Base-by-base conservation (phyloP, 2,113 vertebrate species). In the Gambusia affinis region DNA sequence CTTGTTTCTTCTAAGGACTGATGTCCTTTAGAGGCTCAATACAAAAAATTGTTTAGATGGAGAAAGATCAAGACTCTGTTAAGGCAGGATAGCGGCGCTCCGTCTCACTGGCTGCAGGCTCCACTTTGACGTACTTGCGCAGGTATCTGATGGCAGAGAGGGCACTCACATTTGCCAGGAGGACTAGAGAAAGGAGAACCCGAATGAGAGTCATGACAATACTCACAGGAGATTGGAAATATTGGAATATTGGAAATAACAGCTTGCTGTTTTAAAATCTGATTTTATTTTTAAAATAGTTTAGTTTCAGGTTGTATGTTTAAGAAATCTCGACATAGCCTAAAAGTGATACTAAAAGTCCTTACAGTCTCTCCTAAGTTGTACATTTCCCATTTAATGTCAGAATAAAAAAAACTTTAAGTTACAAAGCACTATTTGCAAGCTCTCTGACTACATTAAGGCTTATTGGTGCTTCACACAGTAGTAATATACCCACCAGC, bases 121-220 rank as follows among this genome's bases (percentile, higher is more conserved):
- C 89, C 14, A 73, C 78, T 70, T 81, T 87, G 60, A 90, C 82
- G 61, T 95, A 95, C 85, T 91, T 91, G 19, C 98, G 94, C 91
- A 98, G 95, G 91, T 96, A 97, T 79, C 95, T 94, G 85, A 99
- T 98, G 67, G 97, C 97, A 7, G 97, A 99, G 64, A 99, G 85
- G 0, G 96, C 96, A 60, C 97, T 97, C 0, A 99, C 80, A 31
- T 97, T 97, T 0, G 97, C 98, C 92, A 99, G 87, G 84, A 98
- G 91, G 90, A 96, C 98, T 99, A 8, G 87, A 78, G 85, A 90
- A 63, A 71, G 70, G 1, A 14, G 12, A 73, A 60, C 28, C 10
- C 1, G 78, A 72, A 81, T 62, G 12, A 64, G 44, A 76, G 62
- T 80, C 35, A 51, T 73, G 24, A 19, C 2, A 24, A 39, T 57